These are phyloP conservation scores for Archaeoteleia sp. DNA, from an alignment of 2,888 invertebrate species.

Conservation along the genomic window DNA sequence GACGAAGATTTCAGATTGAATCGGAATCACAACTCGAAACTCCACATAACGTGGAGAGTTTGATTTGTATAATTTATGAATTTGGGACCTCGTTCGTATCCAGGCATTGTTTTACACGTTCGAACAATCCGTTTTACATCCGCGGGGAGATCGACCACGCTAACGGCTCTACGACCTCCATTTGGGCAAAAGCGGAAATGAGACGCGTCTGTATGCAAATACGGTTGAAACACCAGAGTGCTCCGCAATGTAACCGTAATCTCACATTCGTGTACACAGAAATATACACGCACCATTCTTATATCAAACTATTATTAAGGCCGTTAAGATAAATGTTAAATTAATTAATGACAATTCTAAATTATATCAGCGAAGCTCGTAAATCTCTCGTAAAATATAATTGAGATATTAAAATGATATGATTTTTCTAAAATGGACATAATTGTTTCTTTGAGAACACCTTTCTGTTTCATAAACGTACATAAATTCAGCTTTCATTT, in stretches of 20 bases:
- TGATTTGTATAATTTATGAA: slow-evolving; percentile 53
- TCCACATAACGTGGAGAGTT: slow-evolving; percentile 16
- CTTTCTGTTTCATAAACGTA: no score
- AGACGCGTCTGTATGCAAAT: slow-evolving; percentile 62
- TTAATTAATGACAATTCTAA: no score
- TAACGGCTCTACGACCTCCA: slow-evolving; percentile 67
- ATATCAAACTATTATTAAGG: no score
- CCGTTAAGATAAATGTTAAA: no score
- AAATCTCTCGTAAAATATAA: no score
- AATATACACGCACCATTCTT: no score
- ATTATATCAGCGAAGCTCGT: no score
- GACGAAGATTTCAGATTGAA: slow-evolving; percentile 27
- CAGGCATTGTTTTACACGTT: slow-evolving; percentile 48
- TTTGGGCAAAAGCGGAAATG: slow-evolving; percentile 69
- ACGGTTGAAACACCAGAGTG: slow-evolving; percentile 44
- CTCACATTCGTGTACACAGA: slow-evolving; percentile 57
- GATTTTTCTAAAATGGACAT: no score
- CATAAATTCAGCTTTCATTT: no score
- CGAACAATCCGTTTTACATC: slow-evolving; percentile 52
- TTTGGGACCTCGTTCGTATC: slow-evolving; percentile 33
- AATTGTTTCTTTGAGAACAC: no score
- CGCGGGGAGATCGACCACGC: slow-evolving; percentile 59
- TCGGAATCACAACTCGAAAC: slow-evolving; percentile 11
- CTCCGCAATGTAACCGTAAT: slow-evolving; percentile 59
- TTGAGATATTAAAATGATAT: no score